These are phyloP conservation scores for Megalurothrips usitatus DNA, from an alignment of 2,888 invertebrate species.

Conservation along the genomic window DNA sequence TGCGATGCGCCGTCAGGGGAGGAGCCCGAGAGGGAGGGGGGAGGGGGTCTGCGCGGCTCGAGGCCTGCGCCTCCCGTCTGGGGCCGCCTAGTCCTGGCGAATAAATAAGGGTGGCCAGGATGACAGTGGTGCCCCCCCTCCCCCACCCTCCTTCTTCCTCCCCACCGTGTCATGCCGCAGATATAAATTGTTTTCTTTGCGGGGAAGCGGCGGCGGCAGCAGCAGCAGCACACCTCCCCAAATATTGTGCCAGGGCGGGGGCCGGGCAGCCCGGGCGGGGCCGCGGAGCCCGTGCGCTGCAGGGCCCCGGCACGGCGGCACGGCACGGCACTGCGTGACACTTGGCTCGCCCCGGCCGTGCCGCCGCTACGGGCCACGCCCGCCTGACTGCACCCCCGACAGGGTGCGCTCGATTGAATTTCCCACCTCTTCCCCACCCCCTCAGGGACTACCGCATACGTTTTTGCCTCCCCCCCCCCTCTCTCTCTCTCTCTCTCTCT, in stretches of 20 bases:
- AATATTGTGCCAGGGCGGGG: background rate
- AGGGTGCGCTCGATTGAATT: constrained; percentile 6
- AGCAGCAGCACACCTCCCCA: background rate
- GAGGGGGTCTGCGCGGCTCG: no score
- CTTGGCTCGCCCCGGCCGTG: background rate
- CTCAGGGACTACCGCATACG: background rate
- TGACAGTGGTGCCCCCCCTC: background rate
- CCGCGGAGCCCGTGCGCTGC: background rate
- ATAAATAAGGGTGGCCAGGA: constrained; percentile 11
- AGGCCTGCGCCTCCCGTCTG: background rate
- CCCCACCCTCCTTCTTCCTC: no score
- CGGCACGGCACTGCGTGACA: background rate
- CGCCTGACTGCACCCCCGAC: background rate
- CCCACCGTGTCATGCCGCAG: background rate
- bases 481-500: background rate
- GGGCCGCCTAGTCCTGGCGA: background rate
- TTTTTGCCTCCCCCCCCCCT: background rate
- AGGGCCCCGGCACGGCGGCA: no score
- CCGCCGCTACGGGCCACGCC: background rate
- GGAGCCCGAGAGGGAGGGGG: no score
- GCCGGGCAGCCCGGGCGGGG: background rate
- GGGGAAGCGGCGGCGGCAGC: background rate
- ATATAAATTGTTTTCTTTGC: constrained; percentile 25
- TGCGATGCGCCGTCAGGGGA: no score
- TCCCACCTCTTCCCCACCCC: background rate